Percentiles rank a stretch among this genome's conserved stretches.
Evolutionary conservation across 2,113 vertebrate genomes (phyloP).

Genomic region (Aepyceros melampus): DNA sequence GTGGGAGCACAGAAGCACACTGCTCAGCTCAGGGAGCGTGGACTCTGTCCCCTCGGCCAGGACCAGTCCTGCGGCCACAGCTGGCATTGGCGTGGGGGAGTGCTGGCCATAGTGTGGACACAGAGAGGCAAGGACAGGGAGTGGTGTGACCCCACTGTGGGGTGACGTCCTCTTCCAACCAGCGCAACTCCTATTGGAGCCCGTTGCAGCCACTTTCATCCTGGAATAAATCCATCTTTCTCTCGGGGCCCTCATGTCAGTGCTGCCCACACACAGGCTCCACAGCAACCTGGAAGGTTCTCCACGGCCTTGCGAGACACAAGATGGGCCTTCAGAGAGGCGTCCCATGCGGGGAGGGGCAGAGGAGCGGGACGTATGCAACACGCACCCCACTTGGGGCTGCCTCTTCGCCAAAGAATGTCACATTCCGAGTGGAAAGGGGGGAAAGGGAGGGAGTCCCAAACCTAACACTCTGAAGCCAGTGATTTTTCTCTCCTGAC

Average conservation of each 20-base stretch:
- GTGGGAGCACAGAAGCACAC: rapidly evolving
- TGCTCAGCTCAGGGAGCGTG: background rate
- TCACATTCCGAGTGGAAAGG: slow-evolving; percentile 76
- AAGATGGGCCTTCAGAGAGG: rapidly evolving
- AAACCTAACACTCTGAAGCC: slow-evolving; percentile 78
- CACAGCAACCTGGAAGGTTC: rapidly evolving
- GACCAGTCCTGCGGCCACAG: rapidly evolving
- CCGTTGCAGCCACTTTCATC: background rate
- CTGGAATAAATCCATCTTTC: background rate
- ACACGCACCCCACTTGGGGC: slow-evolving; percentile 58
- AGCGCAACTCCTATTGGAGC: background rate
- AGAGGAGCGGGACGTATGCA: rapidly evolving
- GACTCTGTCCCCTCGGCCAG: rapidly evolving
- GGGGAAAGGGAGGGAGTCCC: slow-evolving; percentile 69
- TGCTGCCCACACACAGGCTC: rapidly evolving
- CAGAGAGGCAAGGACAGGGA: rapidly evolving
- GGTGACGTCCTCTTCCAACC: background rate
- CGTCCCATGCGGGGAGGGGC: rapidly evolving
- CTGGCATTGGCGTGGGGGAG: rapidly evolving
- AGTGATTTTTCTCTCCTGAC: slow-evolving; percentile 81
- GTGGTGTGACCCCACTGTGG: rapidly evolving
- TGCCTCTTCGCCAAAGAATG: slow-evolving; percentile 76
- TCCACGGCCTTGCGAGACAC: rapidly evolving
- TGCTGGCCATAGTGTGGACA: rapidly evolving
- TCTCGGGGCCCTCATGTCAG: rapidly evolving